phyloP scores from a whole-genome alignment of 2,888 invertebrate genomes.

The Caenorhabditis sp. region DNA sequence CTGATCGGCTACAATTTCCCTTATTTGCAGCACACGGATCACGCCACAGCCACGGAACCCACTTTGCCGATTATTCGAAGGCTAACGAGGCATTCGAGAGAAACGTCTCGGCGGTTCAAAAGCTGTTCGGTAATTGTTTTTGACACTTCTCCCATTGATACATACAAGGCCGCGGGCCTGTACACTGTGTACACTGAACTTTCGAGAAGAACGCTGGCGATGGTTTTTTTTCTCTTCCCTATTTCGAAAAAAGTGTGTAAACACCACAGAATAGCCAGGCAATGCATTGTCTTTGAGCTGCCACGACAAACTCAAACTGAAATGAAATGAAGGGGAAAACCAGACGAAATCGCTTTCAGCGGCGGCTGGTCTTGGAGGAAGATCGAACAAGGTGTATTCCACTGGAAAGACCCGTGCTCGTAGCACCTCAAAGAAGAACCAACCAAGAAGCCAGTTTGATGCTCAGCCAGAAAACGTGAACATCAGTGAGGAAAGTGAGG shows the following conservation, averaged over 20 bases:
- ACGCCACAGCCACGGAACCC: slow-evolving; percentile 71
- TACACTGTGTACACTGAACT: slow-evolving; percentile 12
- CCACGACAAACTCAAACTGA: neutral
- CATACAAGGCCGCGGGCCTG: neutral
- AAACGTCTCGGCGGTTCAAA: slow-evolving; percentile 72
- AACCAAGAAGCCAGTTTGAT: slow-evolving; percentile 68
- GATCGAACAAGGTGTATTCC: slow-evolving; percentile 33
- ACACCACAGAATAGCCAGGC: neutral
- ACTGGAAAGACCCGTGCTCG: slow-evolving; percentile 58
- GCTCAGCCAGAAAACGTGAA: slow-evolving; percentile 74
- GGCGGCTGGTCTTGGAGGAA: slow-evolving; percentile 64
- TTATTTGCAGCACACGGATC: slow-evolving; percentile 70
- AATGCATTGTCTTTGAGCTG: slow-evolving; percentile 1
- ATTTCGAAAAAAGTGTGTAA: neutral
- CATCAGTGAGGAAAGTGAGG: slow-evolving; percentile 69
- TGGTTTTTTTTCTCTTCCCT: neutral
- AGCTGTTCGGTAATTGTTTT: slow-evolving; percentile 67
- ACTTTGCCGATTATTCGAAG: slow-evolving; percentile 71
- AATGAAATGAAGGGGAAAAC: slow-evolving; percentile 4
- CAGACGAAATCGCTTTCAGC: slow-evolving; percentile 50
- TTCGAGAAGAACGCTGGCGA: neutral
- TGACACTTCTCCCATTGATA: no score
- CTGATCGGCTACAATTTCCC: slow-evolving; percentile 16
- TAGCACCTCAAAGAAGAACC: slow-evolving; percentile 62
- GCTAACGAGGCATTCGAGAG: slow-evolving; percentile 71